Evolutionary conservation across 2,888 invertebrate species (phyloP).

Genomic region (Galeopsomyia nigrocyanea): DNA sequence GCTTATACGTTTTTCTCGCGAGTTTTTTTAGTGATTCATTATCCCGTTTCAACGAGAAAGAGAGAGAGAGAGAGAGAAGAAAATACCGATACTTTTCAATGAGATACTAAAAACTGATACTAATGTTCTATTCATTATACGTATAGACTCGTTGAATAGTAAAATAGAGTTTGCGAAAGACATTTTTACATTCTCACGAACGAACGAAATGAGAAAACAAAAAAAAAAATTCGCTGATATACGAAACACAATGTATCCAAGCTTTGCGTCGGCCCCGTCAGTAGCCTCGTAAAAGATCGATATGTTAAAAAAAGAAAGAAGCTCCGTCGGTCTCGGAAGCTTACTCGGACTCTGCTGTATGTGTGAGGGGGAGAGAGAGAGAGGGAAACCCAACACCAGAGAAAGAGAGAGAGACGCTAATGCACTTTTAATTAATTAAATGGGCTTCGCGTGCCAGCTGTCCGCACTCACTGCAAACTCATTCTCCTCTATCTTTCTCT

Average conservation of each 20-base stretch:
- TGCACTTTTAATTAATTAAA: constrained; percentile 70
- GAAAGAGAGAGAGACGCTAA: constrained; percentile 55
- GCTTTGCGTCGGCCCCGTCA: background rate
- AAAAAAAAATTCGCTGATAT: no score
- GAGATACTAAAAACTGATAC: no score
- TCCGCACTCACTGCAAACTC: constrained; percentile 64
- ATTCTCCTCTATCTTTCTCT: constrained; percentile 51
- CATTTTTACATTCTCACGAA: no score
- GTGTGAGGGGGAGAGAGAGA: background rate
- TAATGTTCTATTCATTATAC: no score
- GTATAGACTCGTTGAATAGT: no score
- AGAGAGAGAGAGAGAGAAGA: no score
- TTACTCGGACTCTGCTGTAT: background rate
- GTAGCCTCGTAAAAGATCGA: background rate
- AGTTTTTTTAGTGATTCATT: no score
- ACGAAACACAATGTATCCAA: background rate
- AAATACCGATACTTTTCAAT: no score
- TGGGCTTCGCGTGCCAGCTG: constrained; percentile 68
- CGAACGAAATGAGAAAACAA: background rate
- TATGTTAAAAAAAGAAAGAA: background rate
- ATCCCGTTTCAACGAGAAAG: no score
- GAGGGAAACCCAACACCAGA: constrained; percentile 20
- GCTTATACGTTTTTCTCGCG: no score
- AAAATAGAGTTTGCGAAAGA: background rate
- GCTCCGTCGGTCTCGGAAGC: constrained; percentile 15